Conservation (phyloP, 2,113 vertebrate species). For the Ranitomeya imitator region DNA sequence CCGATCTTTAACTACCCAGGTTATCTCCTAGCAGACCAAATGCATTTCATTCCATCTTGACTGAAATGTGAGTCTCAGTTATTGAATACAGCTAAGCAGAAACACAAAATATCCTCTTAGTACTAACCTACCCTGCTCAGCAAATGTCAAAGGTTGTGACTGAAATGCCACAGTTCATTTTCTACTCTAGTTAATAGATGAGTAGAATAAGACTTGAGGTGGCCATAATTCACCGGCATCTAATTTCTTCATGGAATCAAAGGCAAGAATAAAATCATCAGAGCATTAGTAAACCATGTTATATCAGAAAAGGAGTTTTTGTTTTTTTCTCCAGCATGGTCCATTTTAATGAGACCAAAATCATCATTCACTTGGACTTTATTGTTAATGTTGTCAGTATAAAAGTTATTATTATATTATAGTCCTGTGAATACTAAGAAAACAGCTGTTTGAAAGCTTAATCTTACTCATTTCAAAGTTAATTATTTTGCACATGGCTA, state of each 20-base stretch:
- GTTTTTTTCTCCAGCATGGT: background rate
- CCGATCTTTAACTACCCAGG: background rate
- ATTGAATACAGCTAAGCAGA: background rate
- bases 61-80: background rate
- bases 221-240: slow-evolving; percentile 9
- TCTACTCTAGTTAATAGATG: slow-evolving; percentile 29
- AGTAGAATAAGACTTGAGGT: slow-evolving; percentile 22
- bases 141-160: slow-evolving; percentile 27
- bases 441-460: too few relatives aligned
- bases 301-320: background rate
- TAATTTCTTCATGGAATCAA: slow-evolving; percentile 27
- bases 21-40: background rate
- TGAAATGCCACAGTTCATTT: slow-evolving; percentile 14
- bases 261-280: slow-evolving; percentile 15
- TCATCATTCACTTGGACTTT: background rate
- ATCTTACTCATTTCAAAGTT: too few relatives aligned
- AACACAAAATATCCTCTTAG: background rate
- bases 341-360: background rate
- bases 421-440: too few relatives aligned
- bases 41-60: background rate
- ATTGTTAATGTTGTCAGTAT: background rate
- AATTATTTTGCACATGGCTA: too few relatives aligned
- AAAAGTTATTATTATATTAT: background rate
- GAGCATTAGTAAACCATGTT: slow-evolving; percentile 6
- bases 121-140: background rate